A percentile compares a stretch with the other conserved stretches of the same genome.
Evolutionary conservation across 1,140 invertebrate genomes (phyloP).

Genomic region (Tyrophagus putrescentiae): DNA sequence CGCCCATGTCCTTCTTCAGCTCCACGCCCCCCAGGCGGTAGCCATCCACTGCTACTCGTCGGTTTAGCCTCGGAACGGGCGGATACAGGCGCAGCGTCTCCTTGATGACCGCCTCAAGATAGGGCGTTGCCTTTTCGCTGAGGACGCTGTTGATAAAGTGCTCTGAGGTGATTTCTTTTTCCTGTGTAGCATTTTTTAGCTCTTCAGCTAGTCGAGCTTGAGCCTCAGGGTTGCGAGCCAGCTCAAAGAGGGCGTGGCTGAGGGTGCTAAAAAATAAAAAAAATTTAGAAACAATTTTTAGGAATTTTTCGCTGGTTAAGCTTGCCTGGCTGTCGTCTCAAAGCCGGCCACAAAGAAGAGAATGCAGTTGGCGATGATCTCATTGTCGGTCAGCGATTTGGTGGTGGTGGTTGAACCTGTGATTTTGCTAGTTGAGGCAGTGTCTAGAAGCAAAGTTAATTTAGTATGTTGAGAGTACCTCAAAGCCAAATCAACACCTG

Average conservation of each 20-base stretch:
- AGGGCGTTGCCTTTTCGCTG: background rate
- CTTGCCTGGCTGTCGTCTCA: background rate
- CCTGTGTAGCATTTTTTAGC: background rate
- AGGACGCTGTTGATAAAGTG: background rate
- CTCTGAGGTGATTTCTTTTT: background rate
- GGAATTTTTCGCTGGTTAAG: background rate
- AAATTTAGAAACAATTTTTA: background rate
- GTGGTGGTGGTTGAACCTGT: slow-evolving; percentile 28
- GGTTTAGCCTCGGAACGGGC: background rate
- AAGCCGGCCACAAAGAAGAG: slow-evolving; percentile 15
- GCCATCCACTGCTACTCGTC: background rate
- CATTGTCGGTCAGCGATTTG: slow-evolving; percentile 4
- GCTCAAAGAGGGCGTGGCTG: background rate
- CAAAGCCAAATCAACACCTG: too few relatives aligned
- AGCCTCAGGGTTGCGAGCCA: background rate
- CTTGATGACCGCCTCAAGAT: slow-evolving; percentile 1
- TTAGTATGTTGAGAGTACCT: too few relatives aligned
- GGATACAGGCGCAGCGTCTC: slow-evolving; percentile 3
- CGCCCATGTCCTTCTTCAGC: background rate
- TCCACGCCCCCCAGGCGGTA: slow-evolving; percentile 5
- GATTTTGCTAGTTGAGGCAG: too few relatives aligned
- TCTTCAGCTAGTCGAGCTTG: background rate
- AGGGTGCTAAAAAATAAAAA: too few relatives aligned
- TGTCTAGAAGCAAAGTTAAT: too few relatives aligned
- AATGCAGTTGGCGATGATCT: slow-evolving; percentile 12